Conservation (phyloP, 2,113 vertebrate species). For the Mus spicilegus region DNA sequence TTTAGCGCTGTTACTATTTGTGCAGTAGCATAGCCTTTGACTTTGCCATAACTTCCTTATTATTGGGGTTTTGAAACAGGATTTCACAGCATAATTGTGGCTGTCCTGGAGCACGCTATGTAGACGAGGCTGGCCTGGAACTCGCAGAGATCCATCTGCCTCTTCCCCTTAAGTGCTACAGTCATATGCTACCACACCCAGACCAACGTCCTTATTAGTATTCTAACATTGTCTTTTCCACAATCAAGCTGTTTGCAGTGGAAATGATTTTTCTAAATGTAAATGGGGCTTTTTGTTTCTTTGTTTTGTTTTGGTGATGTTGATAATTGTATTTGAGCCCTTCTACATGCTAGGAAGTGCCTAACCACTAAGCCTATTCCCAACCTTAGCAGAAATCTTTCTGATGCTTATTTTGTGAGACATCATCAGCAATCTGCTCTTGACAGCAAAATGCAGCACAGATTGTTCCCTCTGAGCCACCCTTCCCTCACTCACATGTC, state of each 20-base stretch:
- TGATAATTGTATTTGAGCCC: not conserved
- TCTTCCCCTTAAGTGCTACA: not conserved
- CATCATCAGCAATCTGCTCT: not conserved
- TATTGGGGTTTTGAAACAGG: not conserved
- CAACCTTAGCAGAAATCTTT: not conserved
- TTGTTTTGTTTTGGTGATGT: not conserved
- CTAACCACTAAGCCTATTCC: not conserved
- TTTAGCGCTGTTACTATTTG: conserved; percentile 28
- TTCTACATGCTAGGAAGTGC: not conserved
- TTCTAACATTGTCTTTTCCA: not conserved
- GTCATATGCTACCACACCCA: not conserved
- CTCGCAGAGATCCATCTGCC: not conserved
- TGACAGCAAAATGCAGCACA: conserved; percentile 2
- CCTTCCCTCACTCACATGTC: not conserved
- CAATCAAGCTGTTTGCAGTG: not conserved
- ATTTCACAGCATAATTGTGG: not conserved
- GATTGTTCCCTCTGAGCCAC: not conserved
- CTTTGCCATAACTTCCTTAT: not conserved
- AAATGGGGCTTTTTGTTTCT: not conserved
- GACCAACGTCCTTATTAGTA: not conserved
- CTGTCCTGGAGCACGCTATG: not conserved
- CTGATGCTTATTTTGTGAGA: conserved; percentile 35
- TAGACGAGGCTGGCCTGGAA: not conserved
- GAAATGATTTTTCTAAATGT: not conserved
- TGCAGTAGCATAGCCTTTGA: not conserved